A percentile compares a stretch with the other conserved stretches of the same genome.
These are phyloP conservation scores for Temnothorax curvispinosus DNA, from an alignment of 1,140 invertebrate species.

Conservation along the genomic window DNA sequence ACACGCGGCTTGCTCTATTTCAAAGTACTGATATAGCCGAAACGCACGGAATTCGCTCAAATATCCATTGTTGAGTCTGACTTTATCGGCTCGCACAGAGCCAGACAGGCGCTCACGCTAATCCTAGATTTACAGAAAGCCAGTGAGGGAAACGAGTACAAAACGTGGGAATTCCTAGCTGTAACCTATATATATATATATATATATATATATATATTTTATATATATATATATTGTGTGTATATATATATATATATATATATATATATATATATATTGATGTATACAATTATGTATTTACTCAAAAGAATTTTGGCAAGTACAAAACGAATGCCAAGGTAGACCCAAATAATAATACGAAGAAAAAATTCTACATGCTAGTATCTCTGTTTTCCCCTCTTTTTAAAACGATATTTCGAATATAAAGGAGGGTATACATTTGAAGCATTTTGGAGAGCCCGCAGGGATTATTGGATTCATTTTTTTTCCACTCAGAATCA, in stretches of 20 bases:
- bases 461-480: no score
- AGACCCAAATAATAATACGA: neutral
- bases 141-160: neutral
- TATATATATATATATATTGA: neutral
- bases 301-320: conserved; percentile 15
- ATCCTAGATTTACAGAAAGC: conserved; percentile 44
- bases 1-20: conserved; percentile 19
- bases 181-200: neutral
- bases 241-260: no score
- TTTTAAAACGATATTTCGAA: neutral
- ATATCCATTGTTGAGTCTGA: conserved; percentile 44
- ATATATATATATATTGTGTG: no score
- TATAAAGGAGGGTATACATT: no score
- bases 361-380: neutral
- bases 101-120: conserved; percentile 20
- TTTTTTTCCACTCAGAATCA: no score
- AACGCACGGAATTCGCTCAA: conserved; percentile 32
- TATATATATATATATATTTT: no score
- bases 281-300: neutral
- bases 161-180: conserved; percentile 1
- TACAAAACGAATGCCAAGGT: neutral
- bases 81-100: conserved; percentile 39
- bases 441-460: no score
- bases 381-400: neutral
- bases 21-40: neutral